Base-by-base conservation (phyloP, 2,113 vertebrate species). In the Leuciscus idus region DNA sequence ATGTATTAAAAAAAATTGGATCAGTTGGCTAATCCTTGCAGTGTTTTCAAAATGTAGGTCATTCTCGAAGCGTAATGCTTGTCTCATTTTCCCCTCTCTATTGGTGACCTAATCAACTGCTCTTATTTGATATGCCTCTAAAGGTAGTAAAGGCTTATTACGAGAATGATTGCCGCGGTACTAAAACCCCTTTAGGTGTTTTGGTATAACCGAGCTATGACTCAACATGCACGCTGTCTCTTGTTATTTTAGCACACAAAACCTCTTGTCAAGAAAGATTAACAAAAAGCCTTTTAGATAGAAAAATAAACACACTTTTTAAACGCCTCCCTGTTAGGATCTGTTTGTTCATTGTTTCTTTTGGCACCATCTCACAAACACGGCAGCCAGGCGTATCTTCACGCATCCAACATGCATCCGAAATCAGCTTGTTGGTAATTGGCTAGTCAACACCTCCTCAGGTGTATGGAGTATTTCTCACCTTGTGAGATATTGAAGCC, bases 381-480 rank as follows among this genome's bases (percentile, higher is more conserved):
- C 50, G 73, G 84, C 89, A 87, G 88, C 90, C 75, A 13, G 55
- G 12, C 74, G 81, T 87, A 86, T 87, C 83, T 28, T 26, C 68
- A 26, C 50, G 36, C 88, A 90, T 86, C n/a, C 79, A 88, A 90
- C 68, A n/a, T n/a, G 43, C 88, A 90, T 87, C 59, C 74, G 88
- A 90, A 91, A 88, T 83, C 82, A 80, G 86, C 81, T 72, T 84
- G 88, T 90, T 91, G 92, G 87, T 94, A 92, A 93, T 89, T 88
- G 87, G 73, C 86, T 84, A 80, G 88, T 92, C 90, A 92, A 87
- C 91, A 90, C 93, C 91, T 92, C 87, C 86, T 86, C 52, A 81
- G 77, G 83, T 91, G 64, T 66, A 85, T 72, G 57, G 73, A 33
- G 64, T 83, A 87, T 89, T 82, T 59, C 50, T 74, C 55, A 50